phyloP scores from a whole-genome alignment of 1,140 invertebrate genomes.

The Megalonaias nervosa region DNA sequence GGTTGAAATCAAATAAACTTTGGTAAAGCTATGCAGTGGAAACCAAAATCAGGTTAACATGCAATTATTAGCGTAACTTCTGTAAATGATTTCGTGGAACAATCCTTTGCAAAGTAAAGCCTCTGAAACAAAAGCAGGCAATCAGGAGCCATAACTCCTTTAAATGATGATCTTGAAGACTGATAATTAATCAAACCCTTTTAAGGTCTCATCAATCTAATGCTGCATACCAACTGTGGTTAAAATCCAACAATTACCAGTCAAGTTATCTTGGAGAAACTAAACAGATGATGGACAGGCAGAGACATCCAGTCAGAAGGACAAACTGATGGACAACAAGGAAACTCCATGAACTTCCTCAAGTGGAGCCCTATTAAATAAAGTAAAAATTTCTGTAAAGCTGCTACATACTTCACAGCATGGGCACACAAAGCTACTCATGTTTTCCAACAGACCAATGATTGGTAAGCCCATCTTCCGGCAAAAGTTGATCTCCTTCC shows the following conservation, averaged over 20 bases:
- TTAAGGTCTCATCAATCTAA: no score
- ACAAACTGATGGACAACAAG: no score
- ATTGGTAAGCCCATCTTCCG: constrained; percentile 88
- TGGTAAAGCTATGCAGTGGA: no score
- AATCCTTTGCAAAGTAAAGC: no score
- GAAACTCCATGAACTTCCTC: no score
- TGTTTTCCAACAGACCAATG: constrained; percentile 92
- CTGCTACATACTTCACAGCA: constrained; percentile 75
- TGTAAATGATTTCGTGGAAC: neutral
- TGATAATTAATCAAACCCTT: neutral
- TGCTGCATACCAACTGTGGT: no score
- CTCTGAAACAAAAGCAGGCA: constrained; percentile 74
- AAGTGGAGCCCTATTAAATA: neutral
- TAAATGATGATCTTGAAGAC: constrained; percentile 82
- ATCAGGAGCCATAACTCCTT: no score
- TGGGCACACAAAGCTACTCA: constrained; percentile 93
- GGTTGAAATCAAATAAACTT: no score
- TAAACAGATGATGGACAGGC: neutral
- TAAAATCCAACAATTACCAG: no score
- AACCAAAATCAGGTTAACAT: no score
- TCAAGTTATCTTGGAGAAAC: no score
- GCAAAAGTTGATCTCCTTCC: constrained; percentile 94
- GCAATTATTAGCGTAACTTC: neutral
- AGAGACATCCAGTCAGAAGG: neutral
- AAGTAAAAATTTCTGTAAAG: neutral